A percentile compares a stretch with the other conserved stretches of the same genome.
These are phyloP conservation scores for Paramormyrops hopkinsi DNA, from an alignment of 2,797 vertebrate genomes.

Conservation along the genomic window DNA sequence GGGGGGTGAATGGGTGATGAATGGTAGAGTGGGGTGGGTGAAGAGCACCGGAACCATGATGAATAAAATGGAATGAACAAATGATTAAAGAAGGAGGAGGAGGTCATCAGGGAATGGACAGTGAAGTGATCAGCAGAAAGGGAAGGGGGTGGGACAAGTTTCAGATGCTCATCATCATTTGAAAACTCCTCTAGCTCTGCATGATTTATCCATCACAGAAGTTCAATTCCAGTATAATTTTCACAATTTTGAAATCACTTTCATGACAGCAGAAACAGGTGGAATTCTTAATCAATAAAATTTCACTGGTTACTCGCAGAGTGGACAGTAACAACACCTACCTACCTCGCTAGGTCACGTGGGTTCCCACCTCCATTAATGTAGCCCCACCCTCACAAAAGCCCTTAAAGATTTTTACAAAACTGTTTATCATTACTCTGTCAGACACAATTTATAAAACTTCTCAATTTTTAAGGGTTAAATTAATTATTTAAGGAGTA, in stretches of 20 bases:
- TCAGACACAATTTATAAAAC: not conserved
- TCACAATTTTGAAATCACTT: not conserved
- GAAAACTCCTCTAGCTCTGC: not conserved
- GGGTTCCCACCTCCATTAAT: not conserved
- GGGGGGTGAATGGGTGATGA: not conserved
- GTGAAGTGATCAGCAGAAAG: constrained; percentile 15
- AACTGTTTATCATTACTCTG: not conserved
- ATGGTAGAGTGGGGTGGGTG: not conserved
- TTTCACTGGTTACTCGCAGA: constrained; percentile 17
- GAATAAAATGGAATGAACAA: constrained; percentile 23
- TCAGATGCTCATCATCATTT: not conserved
- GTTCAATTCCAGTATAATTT: not conserved
- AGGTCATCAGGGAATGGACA: constrained; percentile 24
- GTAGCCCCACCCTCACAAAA: not conserved
- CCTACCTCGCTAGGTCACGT: not conserved
- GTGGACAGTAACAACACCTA: not conserved
- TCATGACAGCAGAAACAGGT: not conserved
- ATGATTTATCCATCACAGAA: not conserved
- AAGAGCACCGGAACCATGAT: constrained; percentile 3
- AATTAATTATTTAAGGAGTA: not conserved
- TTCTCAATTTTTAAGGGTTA: not conserved
- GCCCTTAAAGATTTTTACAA: not conserved
- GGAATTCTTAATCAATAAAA: not conserved
- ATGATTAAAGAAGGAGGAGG: not conserved
- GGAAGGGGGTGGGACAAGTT: not conserved